Conservation (phyloP, 2,888 invertebrate genomes). For the Eucera pruinosa region DNA sequence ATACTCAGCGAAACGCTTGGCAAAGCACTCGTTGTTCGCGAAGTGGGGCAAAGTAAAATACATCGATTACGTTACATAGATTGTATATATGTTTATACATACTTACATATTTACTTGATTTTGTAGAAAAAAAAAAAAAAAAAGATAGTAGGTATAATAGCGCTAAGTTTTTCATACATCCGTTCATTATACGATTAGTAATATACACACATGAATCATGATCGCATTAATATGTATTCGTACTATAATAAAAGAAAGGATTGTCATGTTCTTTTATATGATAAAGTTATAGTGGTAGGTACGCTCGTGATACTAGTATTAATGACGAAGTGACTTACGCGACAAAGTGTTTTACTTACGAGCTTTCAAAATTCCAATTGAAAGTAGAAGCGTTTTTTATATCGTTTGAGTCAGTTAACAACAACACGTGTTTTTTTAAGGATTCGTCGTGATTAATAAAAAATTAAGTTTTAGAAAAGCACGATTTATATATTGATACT, state of each 20-base stretch:
- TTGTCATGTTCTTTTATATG: constrained; percentile 29
- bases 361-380: constrained; percentile 43
- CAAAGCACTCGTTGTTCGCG: neutral
- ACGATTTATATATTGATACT: constrained; percentile 61
- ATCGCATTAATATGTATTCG: constrained; percentile 29
- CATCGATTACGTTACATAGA: constrained; percentile 56
- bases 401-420: no score
- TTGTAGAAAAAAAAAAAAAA: constrained; percentile 46
- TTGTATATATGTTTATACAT: constrained; percentile 75
- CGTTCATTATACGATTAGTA: constrained; percentile 10
- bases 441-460: constrained; percentile 37
- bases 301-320: constrained; percentile 53
- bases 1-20: neutral
- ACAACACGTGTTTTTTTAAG: no score
- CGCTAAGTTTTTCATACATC: constrained; percentile 36
- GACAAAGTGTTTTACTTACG: constrained; percentile 37
- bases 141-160: constrained; percentile 21
- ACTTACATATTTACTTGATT: constrained; percentile 47
- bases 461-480: constrained; percentile 41
- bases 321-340: constrained; percentile 33
- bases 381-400: constrained; percentile 35
- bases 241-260: constrained; percentile 23
- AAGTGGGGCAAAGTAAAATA: constrained; percentile 40
- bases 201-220: constrained; percentile 14
- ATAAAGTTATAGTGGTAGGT: constrained; percentile 38